phyloP scores from a whole-genome alignment of 92 coral and sea anemone genomes.

The Heteractis magnifica region DNA sequence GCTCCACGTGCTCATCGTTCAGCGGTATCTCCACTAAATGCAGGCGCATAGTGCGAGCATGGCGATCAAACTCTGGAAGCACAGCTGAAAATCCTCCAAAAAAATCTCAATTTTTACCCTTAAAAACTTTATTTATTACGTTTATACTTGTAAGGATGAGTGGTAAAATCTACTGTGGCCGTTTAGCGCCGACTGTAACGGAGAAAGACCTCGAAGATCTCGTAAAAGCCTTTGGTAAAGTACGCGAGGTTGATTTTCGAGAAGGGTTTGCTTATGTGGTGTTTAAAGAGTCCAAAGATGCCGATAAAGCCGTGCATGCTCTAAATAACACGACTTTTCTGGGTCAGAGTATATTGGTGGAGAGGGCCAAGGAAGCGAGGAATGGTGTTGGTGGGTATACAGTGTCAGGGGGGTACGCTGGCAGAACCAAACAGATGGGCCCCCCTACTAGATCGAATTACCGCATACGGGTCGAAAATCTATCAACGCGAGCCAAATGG shows the following conservation, averaged over 20 bases:
- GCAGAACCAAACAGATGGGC: constrained; percentile 78
- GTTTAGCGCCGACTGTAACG: constrained; percentile 78
- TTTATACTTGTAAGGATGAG: constrained; percentile 54
- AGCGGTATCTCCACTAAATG: constrained; percentile 24
- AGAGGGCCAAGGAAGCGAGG: constrained; percentile 73
- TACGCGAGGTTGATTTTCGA: constrained; percentile 88
- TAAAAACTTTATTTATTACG: constrained; percentile 1
- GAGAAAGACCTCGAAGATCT: constrained; percentile 84
- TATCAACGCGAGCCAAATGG: constrained; percentile 96
- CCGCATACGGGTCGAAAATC: constrained; percentile 90
- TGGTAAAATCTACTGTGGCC: constrained; percentile 87
- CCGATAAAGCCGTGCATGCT: constrained; percentile 84
- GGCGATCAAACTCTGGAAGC: constrained; percentile 12
- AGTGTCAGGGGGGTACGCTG: constrained; percentile 84
- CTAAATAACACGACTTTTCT: constrained; percentile 79
- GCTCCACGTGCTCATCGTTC: constrained; percentile 24
- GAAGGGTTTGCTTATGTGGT: constrained; percentile 95
- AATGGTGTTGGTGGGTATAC: constrained; percentile 95
- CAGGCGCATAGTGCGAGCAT: constrained; percentile 27
- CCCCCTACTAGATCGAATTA: constrained; percentile 90
- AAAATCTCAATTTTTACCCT: neutral
- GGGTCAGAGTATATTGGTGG: constrained; percentile 94
- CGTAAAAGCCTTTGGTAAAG: constrained; percentile 83
- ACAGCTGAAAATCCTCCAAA: neutral
- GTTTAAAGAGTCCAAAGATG: constrained; percentile 84